phyloP scores from a whole-genome alignment of 1,140 invertebrate genomes.

The Leguminivora glycinivorella region DNA sequence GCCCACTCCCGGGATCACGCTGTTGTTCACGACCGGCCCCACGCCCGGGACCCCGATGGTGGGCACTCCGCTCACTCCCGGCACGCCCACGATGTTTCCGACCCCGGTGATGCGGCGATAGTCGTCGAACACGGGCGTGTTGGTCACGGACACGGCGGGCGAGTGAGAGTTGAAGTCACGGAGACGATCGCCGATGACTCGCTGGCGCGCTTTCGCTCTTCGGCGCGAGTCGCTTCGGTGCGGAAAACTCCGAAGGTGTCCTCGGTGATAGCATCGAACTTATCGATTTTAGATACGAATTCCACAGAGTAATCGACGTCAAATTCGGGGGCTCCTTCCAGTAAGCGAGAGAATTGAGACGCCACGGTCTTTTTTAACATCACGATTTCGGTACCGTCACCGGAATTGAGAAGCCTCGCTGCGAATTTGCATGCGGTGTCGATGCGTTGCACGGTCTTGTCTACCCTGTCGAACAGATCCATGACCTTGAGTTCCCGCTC shows the following conservation, averaged over 20 bases:
- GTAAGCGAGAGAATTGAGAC: constrained; percentile 86
- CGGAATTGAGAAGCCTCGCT: constrained; percentile 87
- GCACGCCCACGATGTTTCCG: constrained; percentile 57
- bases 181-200: constrained; percentile 87
- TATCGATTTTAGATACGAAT: constrained; percentile 89
- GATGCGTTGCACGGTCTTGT: constrained; percentile 89
- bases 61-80: constrained; percentile 55
- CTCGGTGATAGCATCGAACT: constrained; percentile 86
- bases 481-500: constrained; percentile 92
- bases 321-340: constrained; percentile 88
- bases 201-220: constrained; percentile 67
- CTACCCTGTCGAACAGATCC: constrained; percentile 90
- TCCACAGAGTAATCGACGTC: constrained; percentile 88
- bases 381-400: constrained; percentile 90
- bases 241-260: constrained; percentile 86
- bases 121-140: constrained; percentile 71
- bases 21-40: too few relatives aligned
- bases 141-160: constrained; percentile 70
- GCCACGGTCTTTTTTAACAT: constrained; percentile 88
- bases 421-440: constrained; percentile 92
- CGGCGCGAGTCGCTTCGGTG: constrained; percentile 81
- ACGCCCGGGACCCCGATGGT: constrained; percentile 55
- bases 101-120: constrained; percentile 66
- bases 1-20: constrained; percentile 56
- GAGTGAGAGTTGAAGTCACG: constrained; percentile 67